Conservation (phyloP, 2,113 vertebrate genomes). For the Mobula hypostoma region DNA sequence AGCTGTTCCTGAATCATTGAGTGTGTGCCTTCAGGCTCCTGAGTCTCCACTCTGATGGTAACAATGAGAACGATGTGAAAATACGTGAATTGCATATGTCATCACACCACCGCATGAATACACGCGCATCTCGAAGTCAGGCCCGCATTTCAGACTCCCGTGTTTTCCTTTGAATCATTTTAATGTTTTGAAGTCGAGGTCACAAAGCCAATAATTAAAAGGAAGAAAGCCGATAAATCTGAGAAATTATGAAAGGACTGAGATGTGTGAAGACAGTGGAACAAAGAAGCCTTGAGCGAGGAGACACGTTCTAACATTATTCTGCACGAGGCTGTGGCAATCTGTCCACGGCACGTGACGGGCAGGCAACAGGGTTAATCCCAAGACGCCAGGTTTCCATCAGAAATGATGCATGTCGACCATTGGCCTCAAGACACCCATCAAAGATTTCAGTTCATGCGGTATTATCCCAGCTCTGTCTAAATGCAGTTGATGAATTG, state of each 20-base stretch:
- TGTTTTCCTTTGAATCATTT: too few relatives aligned
- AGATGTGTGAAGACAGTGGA: neutral
- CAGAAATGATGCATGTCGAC: conserved; percentile 16
- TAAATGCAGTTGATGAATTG: conserved; percentile 17
- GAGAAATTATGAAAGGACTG: neutral
- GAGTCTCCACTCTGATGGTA: too few relatives aligned
- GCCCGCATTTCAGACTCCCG: too few relatives aligned
- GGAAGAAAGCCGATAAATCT: neutral
- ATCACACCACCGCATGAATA: too few relatives aligned
- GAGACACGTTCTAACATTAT: neutral
- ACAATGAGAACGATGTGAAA: too few relatives aligned
- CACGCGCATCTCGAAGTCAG: too few relatives aligned
- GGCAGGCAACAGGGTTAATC: neutral
- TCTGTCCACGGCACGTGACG: neutral
- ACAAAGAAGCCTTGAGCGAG: neutral
- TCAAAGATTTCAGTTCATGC: conserved; percentile 19
- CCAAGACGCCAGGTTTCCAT: conserved; percentile 2
- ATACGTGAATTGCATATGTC: too few relatives aligned
- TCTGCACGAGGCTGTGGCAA: neutral
- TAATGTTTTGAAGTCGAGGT: too few relatives aligned
- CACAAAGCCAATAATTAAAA: neutral
- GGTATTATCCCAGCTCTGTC: conserved; percentile 19
- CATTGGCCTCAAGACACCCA: neutral
- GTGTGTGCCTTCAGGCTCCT: too few relatives aligned
- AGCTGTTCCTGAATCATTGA: too few relatives aligned